Percentiles rank a stretch among this genome's conserved stretches.
These are phyloP conservation scores for Nematolebias whitei DNA, from an alignment of 2,113 vertebrate genomes.

Conservation along the genomic window DNA sequence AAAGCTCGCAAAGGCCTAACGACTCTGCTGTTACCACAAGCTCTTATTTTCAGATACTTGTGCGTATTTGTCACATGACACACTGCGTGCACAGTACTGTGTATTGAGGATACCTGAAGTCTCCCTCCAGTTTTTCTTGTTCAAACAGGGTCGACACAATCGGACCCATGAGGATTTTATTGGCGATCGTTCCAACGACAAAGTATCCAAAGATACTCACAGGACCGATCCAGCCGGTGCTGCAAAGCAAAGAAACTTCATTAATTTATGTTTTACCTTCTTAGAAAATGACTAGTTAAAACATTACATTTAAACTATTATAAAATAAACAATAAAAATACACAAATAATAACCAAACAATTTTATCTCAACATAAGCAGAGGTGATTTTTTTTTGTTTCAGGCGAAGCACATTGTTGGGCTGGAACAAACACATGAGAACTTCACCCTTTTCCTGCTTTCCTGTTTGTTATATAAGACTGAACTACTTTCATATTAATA, in stretches of 20 bases:
- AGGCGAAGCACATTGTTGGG: neutral
- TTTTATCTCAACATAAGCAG: too few relatives aligned
- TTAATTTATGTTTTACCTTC: neutral
- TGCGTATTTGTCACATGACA: neutral
- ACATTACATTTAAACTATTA: neutral
- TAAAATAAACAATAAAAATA: too few relatives aligned
- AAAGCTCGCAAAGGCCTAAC: neutral
- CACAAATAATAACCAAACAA: too few relatives aligned
- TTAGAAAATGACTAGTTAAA: neutral
- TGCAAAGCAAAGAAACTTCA: conserved; percentile 55
- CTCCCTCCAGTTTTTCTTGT: conserved; percentile 96
- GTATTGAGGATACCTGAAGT: conserved; percentile 86
- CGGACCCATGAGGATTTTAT: conserved; percentile 92
- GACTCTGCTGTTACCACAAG: too few relatives aligned
- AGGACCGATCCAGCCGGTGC: conserved; percentile 94
- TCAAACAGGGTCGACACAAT: conserved; percentile 91
- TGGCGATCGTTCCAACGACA: conserved; percentile 87
- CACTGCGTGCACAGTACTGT: neutral
- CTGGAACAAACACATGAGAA: neutral
- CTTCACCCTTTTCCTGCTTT: neutral
- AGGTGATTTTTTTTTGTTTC: too few relatives aligned
- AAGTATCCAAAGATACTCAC: conserved; percentile 94
- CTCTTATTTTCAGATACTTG: too few relatives aligned
- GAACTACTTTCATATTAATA: neutral
- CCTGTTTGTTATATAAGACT: neutral